A percentile compares a stretch with the other conserved stretches of the same genome.
These are phyloP conservation scores for Macrotus californicus DNA, from an alignment of 2,113 vertebrate genomes.

Conservation along the genomic window DNA sequence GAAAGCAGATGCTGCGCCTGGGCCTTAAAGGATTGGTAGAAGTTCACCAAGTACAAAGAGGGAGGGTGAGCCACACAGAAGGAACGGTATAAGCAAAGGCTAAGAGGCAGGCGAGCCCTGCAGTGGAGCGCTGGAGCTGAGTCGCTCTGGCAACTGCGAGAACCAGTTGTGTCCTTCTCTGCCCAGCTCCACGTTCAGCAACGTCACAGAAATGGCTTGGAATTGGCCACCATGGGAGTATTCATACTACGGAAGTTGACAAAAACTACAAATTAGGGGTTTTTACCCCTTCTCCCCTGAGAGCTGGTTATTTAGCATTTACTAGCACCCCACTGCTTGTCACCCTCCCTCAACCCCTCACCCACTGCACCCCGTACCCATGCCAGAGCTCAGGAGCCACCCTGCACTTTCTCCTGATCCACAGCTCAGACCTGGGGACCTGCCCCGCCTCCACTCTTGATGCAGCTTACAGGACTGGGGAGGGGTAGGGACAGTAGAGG, in stretches of 20 bases:
- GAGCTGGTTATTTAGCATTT: neutral
- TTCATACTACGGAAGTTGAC: rapidly evolving
- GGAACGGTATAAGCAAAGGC: neutral
- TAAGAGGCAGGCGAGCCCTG: neutral
- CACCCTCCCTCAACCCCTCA: neutral
- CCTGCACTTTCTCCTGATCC: neutral
- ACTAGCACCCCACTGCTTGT: neutral
- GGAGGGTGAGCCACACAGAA: neutral
- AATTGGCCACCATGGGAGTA: neutral
- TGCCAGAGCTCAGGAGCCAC: neutral
- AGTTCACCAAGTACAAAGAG: neutral
- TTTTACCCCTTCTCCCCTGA: neutral
- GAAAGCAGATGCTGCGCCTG: neutral
- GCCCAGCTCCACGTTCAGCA: neutral
- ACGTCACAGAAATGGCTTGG: neutral
- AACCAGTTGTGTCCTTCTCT: neutral
- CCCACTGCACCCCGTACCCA: neutral
- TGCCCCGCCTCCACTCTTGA: no score
- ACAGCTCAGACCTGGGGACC: neutral
- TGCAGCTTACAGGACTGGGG: no score
- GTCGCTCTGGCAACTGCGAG: neutral
- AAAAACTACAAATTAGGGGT: neutral
- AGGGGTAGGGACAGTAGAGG: no score
- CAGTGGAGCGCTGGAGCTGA: neutral
- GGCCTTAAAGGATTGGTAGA: neutral